phyloP scores from a whole-genome alignment of 2,888 invertebrate genomes.

The Chrysodeixis includens region DNA sequence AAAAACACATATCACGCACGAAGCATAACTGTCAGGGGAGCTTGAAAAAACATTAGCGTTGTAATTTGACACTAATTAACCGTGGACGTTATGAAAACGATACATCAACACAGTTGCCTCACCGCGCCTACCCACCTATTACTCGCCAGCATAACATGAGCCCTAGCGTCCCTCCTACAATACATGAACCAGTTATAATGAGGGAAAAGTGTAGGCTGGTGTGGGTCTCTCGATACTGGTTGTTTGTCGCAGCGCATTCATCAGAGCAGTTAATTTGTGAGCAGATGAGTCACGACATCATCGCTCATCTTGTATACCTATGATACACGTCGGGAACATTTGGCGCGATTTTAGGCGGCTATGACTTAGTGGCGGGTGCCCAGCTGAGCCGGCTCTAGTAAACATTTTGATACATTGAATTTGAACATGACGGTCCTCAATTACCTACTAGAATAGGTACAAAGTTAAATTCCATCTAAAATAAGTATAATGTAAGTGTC shows the following conservation, averaged over 20 bases:
- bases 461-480: too few species aligned
- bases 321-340: constrained; percentile 77
- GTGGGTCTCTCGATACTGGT: constrained; percentile 67
- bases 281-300: constrained; percentile 85
- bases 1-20: constrained; percentile 39
- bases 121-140: constrained; percentile 76
- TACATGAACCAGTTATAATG: constrained; percentile 40
- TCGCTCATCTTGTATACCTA: constrained; percentile 82
- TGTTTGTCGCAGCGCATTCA: constrained; percentile 77
- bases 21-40: constrained; percentile 45
- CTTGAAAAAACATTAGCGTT: constrained; percentile 78
- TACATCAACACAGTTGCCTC: constrained; percentile 81
- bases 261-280: constrained; percentile 87
- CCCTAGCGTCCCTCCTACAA: constrained; percentile 52
- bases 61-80: constrained; percentile 86
- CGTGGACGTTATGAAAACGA: constrained; percentile 82
- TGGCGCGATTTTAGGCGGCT: constrained; percentile 61
- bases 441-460: background rate
- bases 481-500: too few species aligned
- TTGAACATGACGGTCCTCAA: background rate
- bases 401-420: background rate
- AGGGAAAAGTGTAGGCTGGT: constrained; percentile 42
- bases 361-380: constrained; percentile 34
- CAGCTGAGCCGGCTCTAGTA: background rate
- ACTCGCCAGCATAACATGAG: constrained; percentile 65